These are phyloP conservation scores for Solen grandis DNA, from an alignment of 1,140 invertebrate species.

Conservation along the genomic window DNA sequence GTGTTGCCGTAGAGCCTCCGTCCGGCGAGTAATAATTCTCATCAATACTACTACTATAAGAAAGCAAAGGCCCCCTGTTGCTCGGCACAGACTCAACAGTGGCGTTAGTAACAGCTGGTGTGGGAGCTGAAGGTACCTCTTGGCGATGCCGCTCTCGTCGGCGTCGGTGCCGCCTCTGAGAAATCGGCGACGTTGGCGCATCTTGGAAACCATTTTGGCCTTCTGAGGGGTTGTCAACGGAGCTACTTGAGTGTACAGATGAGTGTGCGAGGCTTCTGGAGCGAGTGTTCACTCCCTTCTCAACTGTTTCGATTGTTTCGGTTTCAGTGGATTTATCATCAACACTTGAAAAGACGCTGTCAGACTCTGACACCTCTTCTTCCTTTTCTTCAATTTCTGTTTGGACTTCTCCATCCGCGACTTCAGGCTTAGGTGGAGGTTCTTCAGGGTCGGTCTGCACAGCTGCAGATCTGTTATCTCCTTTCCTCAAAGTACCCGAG, in stretches of 20 bases:
- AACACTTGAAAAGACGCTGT: conserved; percentile 53
- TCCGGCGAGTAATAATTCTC: conserved; percentile 70
- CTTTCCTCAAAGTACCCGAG: conserved; percentile 50
- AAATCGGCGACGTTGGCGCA: conserved; percentile 55
- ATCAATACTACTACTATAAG: conserved; percentile 76
- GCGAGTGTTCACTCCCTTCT: conserved; percentile 78
- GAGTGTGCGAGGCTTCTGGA: conserved; percentile 67
- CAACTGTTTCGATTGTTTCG: conserved; percentile 69
- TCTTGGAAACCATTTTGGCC: conserved; percentile 36
- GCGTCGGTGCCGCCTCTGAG: conserved; percentile 65
- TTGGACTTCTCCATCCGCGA: conserved; percentile 59
- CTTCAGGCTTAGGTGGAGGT: conserved; percentile 39
- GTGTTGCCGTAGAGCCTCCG: conserved; percentile 46
- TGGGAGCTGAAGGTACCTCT: conserved; percentile 41
- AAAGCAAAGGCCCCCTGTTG: conserved; percentile 61
- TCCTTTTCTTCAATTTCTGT: conserved; percentile 60
- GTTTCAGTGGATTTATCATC: conserved; percentile 72
- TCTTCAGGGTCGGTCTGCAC: conserved; percentile 49
- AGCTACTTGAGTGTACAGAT: conserved; percentile 40
- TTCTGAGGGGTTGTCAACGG: conserved; percentile 23
- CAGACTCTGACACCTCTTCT: conserved; percentile 37
- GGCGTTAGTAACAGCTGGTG: conserved; percentile 56
- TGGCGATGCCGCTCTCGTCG: conserved; percentile 58
- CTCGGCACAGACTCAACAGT: conserved; percentile 42
- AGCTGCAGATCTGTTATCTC: conserved; percentile 21